These are phyloP conservation scores for Allophyes oxyacanthae DNA, from an alignment of 2,888 invertebrate genomes.

Conservation along the genomic window DNA sequence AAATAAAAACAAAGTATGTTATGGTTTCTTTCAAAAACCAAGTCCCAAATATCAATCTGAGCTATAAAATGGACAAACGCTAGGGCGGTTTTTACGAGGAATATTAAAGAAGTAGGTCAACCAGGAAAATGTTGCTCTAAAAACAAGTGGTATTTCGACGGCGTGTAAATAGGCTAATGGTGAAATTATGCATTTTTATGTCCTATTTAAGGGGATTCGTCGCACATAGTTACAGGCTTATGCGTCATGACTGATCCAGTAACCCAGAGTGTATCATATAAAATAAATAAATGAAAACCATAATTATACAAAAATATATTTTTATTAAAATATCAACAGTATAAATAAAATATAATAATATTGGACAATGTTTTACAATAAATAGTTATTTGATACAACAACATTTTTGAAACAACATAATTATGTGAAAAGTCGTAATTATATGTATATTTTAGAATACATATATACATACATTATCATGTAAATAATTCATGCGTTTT, in stretches of 20 bases:
- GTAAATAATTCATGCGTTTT: conserved; percentile 6
- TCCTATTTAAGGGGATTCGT: conserved; percentile 6
- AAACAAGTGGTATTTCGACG: conserved; percentile 23
- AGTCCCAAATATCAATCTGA: too few species aligned
- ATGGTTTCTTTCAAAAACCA: too few species aligned
- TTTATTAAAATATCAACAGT: conserved; percentile 45
- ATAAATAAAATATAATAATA: too few species aligned
- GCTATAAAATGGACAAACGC: too few species aligned
- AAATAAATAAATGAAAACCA: conserved; percentile 16
- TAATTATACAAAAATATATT: conserved; percentile 31
- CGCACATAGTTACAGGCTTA: too few species aligned
- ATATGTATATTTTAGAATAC: too few species aligned
- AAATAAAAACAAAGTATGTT: too few species aligned
- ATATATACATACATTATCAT: too few species aligned
- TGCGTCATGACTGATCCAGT: too few species aligned
- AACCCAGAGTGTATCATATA: background rate
- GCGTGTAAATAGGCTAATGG: conserved; percentile 28
- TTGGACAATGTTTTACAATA: conserved; percentile 5
- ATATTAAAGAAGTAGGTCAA: conserved; percentile 32
- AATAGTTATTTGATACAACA: background rate
- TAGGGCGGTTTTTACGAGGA: background rate
- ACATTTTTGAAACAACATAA: too few species aligned
- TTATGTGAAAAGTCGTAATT: too few species aligned
- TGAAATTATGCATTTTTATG: conserved; percentile 42
- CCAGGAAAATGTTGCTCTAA: conserved; percentile 11